Evolutionary conservation across 1,140 invertebrate species (phyloP).

Genomic region (Triops longicaudatus): DNA sequence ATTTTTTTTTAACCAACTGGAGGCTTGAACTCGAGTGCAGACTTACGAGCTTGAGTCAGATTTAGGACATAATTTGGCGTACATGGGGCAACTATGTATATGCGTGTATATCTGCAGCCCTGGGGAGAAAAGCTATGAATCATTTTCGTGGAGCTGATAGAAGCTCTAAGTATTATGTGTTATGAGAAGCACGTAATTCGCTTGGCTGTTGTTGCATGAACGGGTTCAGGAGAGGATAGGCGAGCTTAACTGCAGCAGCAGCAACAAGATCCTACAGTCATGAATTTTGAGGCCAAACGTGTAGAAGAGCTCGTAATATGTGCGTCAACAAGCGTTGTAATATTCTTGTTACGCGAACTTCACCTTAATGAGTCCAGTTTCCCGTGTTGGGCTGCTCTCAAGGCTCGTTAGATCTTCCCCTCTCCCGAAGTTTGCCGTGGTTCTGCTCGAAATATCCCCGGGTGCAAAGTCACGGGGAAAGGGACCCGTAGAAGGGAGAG

Average conservation of each 20-base stretch:
- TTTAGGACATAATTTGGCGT: too few species aligned
- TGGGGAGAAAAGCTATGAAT: neutral
- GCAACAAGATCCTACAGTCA: neutral
- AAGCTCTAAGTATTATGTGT: neutral
- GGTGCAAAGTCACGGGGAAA: neutral
- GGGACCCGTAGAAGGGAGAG: neutral
- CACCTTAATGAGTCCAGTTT: neutral
- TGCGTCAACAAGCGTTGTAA: slow-evolving; percentile 8
- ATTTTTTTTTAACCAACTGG: too few species aligned
- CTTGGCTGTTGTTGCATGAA: neutral
- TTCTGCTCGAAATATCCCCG: neutral
- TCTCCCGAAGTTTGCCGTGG: neutral
- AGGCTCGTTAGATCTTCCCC: neutral
- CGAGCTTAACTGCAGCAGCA: neutral
- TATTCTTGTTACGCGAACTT: neutral
- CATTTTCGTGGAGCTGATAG: neutral
- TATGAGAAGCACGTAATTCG: neutral
- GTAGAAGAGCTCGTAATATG: neutral
- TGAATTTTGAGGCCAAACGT: neutral
- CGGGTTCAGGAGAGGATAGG: neutral
- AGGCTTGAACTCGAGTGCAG: too few species aligned
- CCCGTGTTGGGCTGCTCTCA: neutral
- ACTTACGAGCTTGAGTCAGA: too few species aligned
- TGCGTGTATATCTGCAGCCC: neutral
- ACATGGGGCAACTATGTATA: too few species aligned